Percentiles rank a stretch among this genome's conserved stretches.
These are phyloP conservation scores for Penaeus vannamei DNA, from an alignment of 1,140 invertebrate species.

Conservation along the genomic window DNA sequence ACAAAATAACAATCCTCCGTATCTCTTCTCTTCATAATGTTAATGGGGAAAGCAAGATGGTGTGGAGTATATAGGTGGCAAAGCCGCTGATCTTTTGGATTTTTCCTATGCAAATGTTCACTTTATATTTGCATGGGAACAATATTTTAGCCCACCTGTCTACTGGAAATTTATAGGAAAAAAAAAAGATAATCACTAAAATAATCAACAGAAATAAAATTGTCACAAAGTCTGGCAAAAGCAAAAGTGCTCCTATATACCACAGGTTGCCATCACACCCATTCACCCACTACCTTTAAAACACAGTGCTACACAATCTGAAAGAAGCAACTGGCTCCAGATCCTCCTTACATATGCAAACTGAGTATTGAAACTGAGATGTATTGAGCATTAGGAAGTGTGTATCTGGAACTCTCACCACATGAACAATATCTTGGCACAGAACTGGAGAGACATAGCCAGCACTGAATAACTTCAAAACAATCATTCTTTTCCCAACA, in stretches of 20 bases:
- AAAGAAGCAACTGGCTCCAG: constrained; percentile 41
- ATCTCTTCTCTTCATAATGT: constrained; percentile 3
- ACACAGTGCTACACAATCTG: constrained; percentile 38
- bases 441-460: constrained; percentile 43
- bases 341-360: constrained; percentile 53
- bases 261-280: neutral
- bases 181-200: constrained; percentile 4
- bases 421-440: constrained; percentile 50
- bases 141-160: too few species aligned
- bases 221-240: too few species aligned
- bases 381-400: constrained; percentile 58
- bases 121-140: too few species aligned
- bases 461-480: constrained; percentile 5
- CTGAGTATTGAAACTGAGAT: constrained; percentile 59
- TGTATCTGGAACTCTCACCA: constrained; percentile 57
- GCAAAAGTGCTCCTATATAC: neutral
- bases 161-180: neutral
- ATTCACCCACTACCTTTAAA: constrained; percentile 28
- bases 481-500: too few species aligned
- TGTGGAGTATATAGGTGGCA: neutral
- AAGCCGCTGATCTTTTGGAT: too few species aligned
- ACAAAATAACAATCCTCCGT: too few species aligned
- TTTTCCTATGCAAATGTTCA: too few species aligned
- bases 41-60: constrained; percentile 13
- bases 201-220: too few species aligned